phyloP scores from a whole-genome alignment of 2,797 vertebrate species.

The Masticophis lateralis region DNA sequence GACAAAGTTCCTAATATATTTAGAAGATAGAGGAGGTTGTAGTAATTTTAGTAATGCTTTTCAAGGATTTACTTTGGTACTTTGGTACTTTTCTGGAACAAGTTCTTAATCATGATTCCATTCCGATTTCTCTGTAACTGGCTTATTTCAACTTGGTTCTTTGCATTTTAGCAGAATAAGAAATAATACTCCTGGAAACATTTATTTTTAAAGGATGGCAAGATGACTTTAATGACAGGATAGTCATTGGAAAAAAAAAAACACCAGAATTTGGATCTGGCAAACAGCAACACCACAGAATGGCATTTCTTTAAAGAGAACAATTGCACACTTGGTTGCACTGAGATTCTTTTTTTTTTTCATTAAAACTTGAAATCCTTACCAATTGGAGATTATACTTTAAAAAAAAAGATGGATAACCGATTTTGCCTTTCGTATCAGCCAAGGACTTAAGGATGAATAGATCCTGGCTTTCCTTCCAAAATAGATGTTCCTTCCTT shows the following conservation, averaged over 20 bases:
- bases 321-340: conserved; percentile 49
- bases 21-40: neutral
- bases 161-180: neutral
- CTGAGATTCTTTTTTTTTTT: conserved; percentile 53
- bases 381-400: conserved; percentile 55
- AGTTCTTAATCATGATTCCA: neutral
- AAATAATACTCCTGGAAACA: neutral
- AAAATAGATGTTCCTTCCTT: neutral
- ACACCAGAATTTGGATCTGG: conserved; percentile 36
- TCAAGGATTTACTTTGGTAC: neutral
- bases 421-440: conserved; percentile 37
- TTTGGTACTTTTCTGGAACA: neutral
- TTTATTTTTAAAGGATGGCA: neutral
- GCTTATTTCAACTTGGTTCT: neutral
- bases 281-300: conserved; percentile 32
- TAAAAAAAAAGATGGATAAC: conserved; percentile 47
- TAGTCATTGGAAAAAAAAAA: neutral
- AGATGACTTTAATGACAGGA: neutral
- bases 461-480: conserved; percentile 39
- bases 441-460: conserved; percentile 29
- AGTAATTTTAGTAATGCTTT: neutral
- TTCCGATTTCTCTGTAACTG: neutral
- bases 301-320: conserved; percentile 53
- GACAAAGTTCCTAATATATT: neutral
- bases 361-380: conserved; percentile 48